Base-by-base conservation (phyloP, 2,113 vertebrate genomes). In the Lamprotornis superbus region DNA sequence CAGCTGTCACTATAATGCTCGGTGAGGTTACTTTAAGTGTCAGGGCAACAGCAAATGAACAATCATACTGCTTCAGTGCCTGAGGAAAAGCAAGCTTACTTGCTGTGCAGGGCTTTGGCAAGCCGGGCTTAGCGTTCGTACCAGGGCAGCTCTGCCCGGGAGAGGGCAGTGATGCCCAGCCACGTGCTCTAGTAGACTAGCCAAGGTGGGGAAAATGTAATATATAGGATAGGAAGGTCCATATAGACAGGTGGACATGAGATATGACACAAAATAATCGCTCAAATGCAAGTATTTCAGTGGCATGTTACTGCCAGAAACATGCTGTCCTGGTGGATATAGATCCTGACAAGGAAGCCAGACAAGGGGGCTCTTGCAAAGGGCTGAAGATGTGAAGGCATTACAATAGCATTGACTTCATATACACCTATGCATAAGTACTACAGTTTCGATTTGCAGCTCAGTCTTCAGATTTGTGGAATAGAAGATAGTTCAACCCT, bases 141-240 rank as follows among this genome's bases (percentile, higher is more conserved):
- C 46, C 7, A 11, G 25, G 40, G 37, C 73, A 31, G 63, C 16
- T 30, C 16, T 68, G 74, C 60, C 78, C 79, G 2, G 78, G 78
- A 79, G 95, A 75, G 88, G 88, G 90, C 88, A 55, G 59, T 3
- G 59, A 31, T 80, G 59, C 22, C 44, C 30, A 11, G 59, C 13
- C 21, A 2, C 4, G 4, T 13, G 2, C 24, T 33, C 61, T 1
- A 0, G 33, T n/a, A 24, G 28, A 21, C 55, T 1, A 21, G n/a
- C 50, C 11, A 0, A 4, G n/a, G 33, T 56, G 57, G 28, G 22
- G 37, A 50, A 77, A 81, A 28, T 63, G 21, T 42, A 18, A 11
- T 20, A 3, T 44, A 31, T 64, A 2, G 2, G 52, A 7, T 31
- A 49, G 33, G 28, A 69, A 76, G 33, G 61, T 49, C 35, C 9